Evolutionary conservation across 2,888 invertebrate genomes (phyloP).

Genomic region (Tachina fera): DNA sequence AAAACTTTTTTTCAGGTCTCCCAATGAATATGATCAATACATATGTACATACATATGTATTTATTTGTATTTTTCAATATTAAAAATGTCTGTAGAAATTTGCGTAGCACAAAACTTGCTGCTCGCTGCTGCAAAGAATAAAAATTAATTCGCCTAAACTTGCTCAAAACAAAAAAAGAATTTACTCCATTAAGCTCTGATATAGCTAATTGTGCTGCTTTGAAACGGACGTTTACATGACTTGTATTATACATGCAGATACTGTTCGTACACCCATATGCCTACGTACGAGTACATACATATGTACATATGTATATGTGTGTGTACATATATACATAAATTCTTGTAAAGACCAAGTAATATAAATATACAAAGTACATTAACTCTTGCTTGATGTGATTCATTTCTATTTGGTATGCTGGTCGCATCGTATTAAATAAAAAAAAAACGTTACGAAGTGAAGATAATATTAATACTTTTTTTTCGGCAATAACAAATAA

Average conservation of each 20-base stretch:
- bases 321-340: background rate
- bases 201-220: background rate
- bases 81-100: background rate
- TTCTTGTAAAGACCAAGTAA: background rate
- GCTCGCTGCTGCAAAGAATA: background rate
- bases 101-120: background rate
- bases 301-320: background rate
- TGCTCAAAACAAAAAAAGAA: background rate
- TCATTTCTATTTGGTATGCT: conserved; percentile 34
- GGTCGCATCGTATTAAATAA: conserved; percentile 28
- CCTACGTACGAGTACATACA: no score
- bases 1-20: conserved; percentile 3
- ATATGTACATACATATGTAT: no score
- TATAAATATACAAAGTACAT: background rate
- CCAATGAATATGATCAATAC: background rate
- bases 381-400: background rate
- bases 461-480: conserved; percentile 10
- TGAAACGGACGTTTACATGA: conserved; percentile 49
- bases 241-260: background rate
- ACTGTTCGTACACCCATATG: no score
- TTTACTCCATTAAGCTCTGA: conserved; percentile 23
- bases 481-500: background rate
- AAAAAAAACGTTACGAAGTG: conserved; percentile 48
- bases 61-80: background rate
- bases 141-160: background rate